Base-by-base conservation (phyloP, 2,888 invertebrate species). In the Halictus ligatus region DNA sequence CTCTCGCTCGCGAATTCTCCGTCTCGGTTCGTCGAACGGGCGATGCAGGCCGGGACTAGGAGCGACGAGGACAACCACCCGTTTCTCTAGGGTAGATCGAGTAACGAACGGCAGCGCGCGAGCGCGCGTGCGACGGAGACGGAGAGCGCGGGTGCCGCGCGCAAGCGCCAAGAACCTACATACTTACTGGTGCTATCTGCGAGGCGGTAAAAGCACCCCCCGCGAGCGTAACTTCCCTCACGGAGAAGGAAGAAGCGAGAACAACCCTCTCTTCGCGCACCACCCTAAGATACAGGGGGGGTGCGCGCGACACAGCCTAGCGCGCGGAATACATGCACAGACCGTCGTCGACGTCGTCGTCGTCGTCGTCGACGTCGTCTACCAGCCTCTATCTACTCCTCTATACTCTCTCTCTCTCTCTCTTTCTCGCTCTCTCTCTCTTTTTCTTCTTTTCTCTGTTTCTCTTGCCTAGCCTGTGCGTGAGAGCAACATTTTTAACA, bases 191-290 rank as follows among this genome's bases (percentile, higher is more conserved):
- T 84, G 87, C 89, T 90, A 90, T 90, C 91, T 81, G 87, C 87
- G 89, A 89, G 90, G 84, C 87, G 91, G 90, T 89, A 91, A 91
- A 91, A 90, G 84, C 90, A 91, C 90, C 91, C 89, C 84, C 84
- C 76, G 89, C 88, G 90, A 91, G 83, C 89, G 83, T 84, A 86
- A 91, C 92, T 92, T 92, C 91, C 91, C 92, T 91, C 84, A 71
- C 78, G 25, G 91, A 81, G 92, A 78, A 89, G 90, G 89, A 91
- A 87, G 92, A 90, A 82, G 81, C 80, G 85, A 83, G 84, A 40
- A 80, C 15, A 18, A 83, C 21, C 88, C 83, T 64, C 29, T 60
- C 81, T 79, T 81, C 18, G 29, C 64, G 29, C 64, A 29, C 64
- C 15, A 29, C 64, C 80, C 75, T 84, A 84, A 75, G 86, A 77